Base-by-base conservation (phyloP, 2,888 invertebrate genomes). In the Norana najaformis region DNA sequence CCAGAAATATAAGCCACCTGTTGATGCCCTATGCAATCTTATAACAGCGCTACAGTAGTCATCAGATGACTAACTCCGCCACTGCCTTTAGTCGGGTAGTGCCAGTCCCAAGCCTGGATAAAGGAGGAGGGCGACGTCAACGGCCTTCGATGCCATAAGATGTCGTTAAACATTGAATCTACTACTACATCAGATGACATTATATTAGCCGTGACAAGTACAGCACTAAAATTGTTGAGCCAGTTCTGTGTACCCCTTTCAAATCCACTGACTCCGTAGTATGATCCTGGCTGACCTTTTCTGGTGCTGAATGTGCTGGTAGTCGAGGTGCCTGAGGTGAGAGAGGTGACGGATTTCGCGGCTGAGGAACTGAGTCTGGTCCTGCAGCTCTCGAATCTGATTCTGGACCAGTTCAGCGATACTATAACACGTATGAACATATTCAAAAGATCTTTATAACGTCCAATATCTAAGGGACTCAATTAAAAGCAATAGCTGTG, bases 281-380 rank as follows among this genome's bases (percentile, higher is more conserved):
- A 8, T 85, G 35, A 36, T n/a, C 37, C 34, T 47, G 36, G n/a
- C 88, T 88, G 23, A 91, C 91, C 35, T 41, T n/a, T 89, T 89
- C 69, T 91, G 90, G 20, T 88, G 88, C 69, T 89, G 83, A 11
- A 89, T 83, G 20, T 89, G 83, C 85, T 89, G 88, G 37, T 88
- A 83, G n/a, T 91, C 95, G 47, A 93, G 93, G 85, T 94, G 93
- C 89, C 95, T 93, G 39, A 95, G 93, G 41, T 92, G 92, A 16
- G 94, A 93, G 91, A 96, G 93, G 89, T 95, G 94, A 47, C 95
- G 92, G n/a, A 96, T 94, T 93, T 96, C 96, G 90, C 95, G 94
- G 91, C 95, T 95, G 69, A 96, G 93, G 92, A 95, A 95, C 82
- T 95, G 93, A 92, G 95, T 96, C 92, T 95, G 95, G 91, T 95